These are phyloP conservation scores for Hyalella azteca DNA, from an alignment of 2,888 invertebrate species.

Conservation along the genomic window DNA sequence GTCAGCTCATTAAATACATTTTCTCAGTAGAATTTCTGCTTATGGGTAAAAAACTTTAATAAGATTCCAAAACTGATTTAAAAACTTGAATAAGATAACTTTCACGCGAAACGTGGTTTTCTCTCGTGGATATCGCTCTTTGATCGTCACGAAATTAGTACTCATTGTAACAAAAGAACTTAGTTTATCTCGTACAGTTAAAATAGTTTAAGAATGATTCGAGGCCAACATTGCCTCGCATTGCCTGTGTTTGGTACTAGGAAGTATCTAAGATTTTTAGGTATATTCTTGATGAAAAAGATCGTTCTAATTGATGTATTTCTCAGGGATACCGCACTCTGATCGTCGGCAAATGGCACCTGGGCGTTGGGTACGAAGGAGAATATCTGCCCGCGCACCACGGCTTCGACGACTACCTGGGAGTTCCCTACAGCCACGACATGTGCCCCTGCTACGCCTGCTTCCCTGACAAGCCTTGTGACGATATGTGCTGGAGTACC, in stretches of 20 bases:
- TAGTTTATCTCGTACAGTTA: background rate
- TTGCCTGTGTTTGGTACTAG: background rate
- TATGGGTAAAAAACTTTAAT: too few relatives aligned
- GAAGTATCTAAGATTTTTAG: background rate
- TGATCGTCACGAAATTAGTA: background rate
- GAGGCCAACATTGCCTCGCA: background rate
- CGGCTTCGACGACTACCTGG: constrained; percentile 60
- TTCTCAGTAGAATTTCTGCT: too few relatives aligned
- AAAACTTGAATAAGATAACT: too few relatives aligned
- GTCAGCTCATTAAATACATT: background rate
- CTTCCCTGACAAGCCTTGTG: constrained; percentile 53
- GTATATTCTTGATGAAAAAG: background rate
- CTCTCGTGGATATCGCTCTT: too few relatives aligned
- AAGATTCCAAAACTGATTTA: too few relatives aligned
- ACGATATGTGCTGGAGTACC: constrained; percentile 47
- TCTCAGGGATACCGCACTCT: constrained; percentile 59
- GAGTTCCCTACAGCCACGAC: constrained; percentile 60
- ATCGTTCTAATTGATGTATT: background rate
- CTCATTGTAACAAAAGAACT: background rate
- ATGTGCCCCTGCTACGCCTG: constrained; percentile 59
- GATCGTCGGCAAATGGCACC: constrained; percentile 60
- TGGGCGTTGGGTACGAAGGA: constrained; percentile 58
- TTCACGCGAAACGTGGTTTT: too few relatives aligned
- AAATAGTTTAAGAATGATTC: background rate
- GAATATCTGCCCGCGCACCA: constrained; percentile 57